phyloP scores from a whole-genome alignment of 2,888 invertebrate species.

The Syritta pipiens region DNA sequence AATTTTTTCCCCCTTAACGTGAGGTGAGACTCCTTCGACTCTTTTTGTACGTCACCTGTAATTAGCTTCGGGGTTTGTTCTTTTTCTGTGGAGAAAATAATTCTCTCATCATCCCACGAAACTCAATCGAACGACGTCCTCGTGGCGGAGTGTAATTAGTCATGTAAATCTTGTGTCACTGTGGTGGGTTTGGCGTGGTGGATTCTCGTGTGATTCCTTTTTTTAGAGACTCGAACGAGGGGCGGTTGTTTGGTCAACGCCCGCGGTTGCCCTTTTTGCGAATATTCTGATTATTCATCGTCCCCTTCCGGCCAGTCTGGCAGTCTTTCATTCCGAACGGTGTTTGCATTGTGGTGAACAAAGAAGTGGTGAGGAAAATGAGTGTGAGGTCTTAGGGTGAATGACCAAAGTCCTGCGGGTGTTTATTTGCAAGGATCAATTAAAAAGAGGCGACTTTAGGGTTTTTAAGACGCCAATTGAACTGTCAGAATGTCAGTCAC shows the following conservation, averaged over 20 bases:
- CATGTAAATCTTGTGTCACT: conserved; percentile 34
- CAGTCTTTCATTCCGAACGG: too few species aligned
- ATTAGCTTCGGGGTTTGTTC: conserved; percentile 13
- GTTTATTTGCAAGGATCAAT: too few species aligned
- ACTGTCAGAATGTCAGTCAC: too few species aligned
- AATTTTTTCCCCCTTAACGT: conserved; percentile 4
- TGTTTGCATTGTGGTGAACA: too few species aligned
- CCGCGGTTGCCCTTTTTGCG: too few species aligned
- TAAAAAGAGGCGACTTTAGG: too few species aligned
- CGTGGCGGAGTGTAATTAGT: conserved; percentile 28
- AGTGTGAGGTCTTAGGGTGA: too few species aligned
- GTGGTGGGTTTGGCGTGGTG: background rate
- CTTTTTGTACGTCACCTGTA: conserved; percentile 25
- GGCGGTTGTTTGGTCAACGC: conserved; percentile 5
- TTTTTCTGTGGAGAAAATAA: background rate
- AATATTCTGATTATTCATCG: too few species aligned
- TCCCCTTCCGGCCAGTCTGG: too few species aligned
- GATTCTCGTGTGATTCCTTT: background rate
- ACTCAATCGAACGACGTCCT: conserved; percentile 17
- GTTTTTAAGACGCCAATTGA: too few species aligned
- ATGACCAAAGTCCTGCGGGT: too few species aligned
- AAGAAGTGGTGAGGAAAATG: too few species aligned
- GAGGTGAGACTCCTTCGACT: background rate
- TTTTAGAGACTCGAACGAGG: background rate
- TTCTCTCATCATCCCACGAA: background rate